Base-by-base conservation (phyloP, 2,113 vertebrate genomes). In the Pelecanoides urinatrix region DNA sequence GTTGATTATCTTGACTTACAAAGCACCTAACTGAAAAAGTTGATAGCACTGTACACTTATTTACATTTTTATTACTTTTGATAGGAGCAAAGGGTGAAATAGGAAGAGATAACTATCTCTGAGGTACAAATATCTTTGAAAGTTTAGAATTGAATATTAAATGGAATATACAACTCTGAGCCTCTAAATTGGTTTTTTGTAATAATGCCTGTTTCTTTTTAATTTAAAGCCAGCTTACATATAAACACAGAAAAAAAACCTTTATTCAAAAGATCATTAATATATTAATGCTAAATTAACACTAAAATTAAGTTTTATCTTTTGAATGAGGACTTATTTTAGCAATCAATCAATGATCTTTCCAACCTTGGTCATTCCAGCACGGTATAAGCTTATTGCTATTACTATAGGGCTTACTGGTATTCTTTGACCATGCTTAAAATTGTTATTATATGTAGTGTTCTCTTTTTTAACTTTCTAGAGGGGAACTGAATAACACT, bases 31-130 rank as follows among this genome's bases (percentile, higher is more conserved):
- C 42, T 56, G 74, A 75, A 95, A 93, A 94, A 63, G 22, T 56
- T 86, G 83, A 75, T 92, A 94, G 25, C 53, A 63, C 42, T 73
- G 44, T 92, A 79, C 15, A 47, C 72, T 91, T 92, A 96, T 95
- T 97, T 96, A 87, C 94, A 97, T 96, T 96, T 97, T 95, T 96
- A 97, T 98, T 96, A 91, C 78, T 86, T 96, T 79, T 79, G 65
- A 90, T 88, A 92, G 78, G 53, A 89, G 86, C 29, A 85, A 83
- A 83, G 49, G 32, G 13, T 88, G 47, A 95, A 90, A 93, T 73
- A 68, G 66, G 55, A 93, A 95, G 50, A 92, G 58, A 75, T 61
- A 87, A 81, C 71, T 76, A 36, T 86, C 55, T 86, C 36, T 86
- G 81, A 86, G 36, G 19, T 74, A 86, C 21, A 62, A 90, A 52